Evolutionary conservation across 2,797 vertebrate species (phyloP).

Genomic region (Anguilla marmorata): DNA sequence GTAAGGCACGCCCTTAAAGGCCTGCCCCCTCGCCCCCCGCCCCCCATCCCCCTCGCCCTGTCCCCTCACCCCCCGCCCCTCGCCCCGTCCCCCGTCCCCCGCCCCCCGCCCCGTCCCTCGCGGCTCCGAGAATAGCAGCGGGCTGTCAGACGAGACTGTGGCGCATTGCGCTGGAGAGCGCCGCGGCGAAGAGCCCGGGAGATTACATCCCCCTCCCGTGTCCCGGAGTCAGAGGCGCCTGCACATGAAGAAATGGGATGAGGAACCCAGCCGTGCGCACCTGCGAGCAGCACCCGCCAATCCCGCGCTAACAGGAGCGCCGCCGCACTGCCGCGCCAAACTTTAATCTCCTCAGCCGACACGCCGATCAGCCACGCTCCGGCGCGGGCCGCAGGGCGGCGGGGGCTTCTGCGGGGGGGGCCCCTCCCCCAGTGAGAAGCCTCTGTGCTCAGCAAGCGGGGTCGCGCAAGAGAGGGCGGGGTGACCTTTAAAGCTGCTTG

Average conservation of each 20-base stretch:
- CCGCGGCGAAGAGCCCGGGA: not conserved
- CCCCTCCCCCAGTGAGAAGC: not conserved
- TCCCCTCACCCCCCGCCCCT: not conserved
- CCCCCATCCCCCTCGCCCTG: not conserved
- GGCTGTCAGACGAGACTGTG: not conserved
- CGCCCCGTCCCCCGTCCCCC: not conserved
- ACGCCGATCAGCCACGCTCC: conserved; percentile 1
- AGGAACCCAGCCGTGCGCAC: conserved; percentile 2
- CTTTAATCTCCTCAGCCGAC: not conserved
- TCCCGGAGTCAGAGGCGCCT: not conserved
- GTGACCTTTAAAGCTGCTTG: conserved; percentile 18
- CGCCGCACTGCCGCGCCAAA: not conserved
- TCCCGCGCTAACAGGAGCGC: not conserved
- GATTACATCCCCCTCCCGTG: not conserved
- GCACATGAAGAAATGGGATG: not conserved
- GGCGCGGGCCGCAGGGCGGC: not conserved
- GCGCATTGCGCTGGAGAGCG: not conserved
- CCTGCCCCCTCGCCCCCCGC: not conserved
- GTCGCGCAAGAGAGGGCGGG: not conserved
- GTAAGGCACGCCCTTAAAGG: conserved; percentile 47
- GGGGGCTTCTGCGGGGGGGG: not conserved
- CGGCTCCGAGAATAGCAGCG: not conserved
- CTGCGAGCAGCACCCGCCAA: not conserved
- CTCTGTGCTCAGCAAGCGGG: not conserved
- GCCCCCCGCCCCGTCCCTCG: not conserved